Percentiles rank a stretch among this genome's conserved stretches.
phyloP scores from a whole-genome alignment of 2,888 invertebrate genomes.

The Phrixothrix hirtus region DNA sequence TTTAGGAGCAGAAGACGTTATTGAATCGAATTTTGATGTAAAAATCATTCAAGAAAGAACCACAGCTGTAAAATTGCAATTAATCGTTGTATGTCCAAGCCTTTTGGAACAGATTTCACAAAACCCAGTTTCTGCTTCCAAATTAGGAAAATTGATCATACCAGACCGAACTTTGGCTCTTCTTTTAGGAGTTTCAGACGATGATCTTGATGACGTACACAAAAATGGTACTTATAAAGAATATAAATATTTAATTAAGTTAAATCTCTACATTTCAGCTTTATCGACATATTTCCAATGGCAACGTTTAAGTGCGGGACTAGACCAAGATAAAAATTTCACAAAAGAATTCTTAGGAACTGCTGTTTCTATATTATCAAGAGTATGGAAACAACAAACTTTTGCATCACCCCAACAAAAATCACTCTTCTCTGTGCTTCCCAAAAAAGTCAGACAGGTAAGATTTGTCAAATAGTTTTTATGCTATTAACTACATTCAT shows the following conservation, averaged over 20 bases:
- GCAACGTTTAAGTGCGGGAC: constrained; percentile 75
- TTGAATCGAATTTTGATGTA: constrained; percentile 57
- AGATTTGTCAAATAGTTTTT: constrained; percentile 23
- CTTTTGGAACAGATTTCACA: constrained; percentile 66
- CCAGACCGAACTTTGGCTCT: constrained; percentile 78
- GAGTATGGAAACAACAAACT: constrained; percentile 57
- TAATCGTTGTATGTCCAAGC: constrained; percentile 78
- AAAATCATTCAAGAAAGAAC: constrained; percentile 62
- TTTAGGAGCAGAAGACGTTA: constrained; percentile 72
- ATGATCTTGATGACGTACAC: constrained; percentile 69
- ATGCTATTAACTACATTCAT: neutral
- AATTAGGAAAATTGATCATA: constrained; percentile 64
- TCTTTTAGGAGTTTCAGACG: constrained; percentile 77
- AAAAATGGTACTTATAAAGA: constrained; percentile 64
- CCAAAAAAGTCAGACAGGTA: constrained; percentile 77
- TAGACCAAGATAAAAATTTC: constrained; percentile 82
- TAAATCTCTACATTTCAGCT: too few species aligned
- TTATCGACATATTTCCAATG: constrained; percentile 76
- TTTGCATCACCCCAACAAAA: constrained; percentile 55
- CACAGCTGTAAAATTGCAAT: constrained; percentile 72
- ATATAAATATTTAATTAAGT: neutral
- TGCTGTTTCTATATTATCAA: constrained; percentile 76
- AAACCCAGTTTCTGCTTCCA: constrained; percentile 60
- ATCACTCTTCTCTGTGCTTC: constrained; percentile 72
- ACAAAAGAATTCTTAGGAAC: constrained; percentile 83